These are phyloP conservation scores for Elephas maximus DNA, from an alignment of 2,113 vertebrate genomes.

Conservation along the genomic window DNA sequence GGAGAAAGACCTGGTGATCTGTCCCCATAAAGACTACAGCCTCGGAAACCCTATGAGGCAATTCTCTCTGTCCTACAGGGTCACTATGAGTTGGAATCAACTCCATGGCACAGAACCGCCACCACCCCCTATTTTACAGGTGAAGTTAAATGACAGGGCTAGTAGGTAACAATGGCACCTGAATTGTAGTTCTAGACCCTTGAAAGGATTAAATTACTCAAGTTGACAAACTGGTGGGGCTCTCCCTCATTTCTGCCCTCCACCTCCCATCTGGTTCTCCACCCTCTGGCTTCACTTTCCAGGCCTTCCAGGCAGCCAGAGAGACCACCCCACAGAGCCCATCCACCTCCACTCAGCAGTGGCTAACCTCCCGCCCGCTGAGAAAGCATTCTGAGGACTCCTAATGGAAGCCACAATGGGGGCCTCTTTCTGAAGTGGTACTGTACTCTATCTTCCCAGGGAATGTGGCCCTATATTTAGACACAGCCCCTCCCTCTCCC, in stretches of 20 bases:
- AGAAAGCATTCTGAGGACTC: neutral
- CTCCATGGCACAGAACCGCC: too few relatives aligned
- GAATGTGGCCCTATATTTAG: too few relatives aligned
- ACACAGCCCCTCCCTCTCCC: too few relatives aligned
- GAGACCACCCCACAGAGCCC: neutral
- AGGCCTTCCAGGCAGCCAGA: neutral
- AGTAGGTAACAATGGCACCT: neutral
- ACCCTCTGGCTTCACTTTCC: neutral
- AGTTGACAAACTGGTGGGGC: rapidly evolving
- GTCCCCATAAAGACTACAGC: neutral
- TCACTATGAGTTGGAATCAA: neutral
- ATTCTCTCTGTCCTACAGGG: neutral
- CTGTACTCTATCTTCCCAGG: rapidly evolving
- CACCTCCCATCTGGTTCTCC: neutral
- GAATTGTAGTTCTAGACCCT: neutral
- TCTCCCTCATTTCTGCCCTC: neutral
- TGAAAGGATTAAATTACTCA: neutral
- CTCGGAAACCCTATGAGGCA: neutral
- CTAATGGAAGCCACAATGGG: too few relatives aligned
- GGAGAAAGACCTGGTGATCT: neutral
- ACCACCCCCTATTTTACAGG: neutral
- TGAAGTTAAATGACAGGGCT: neutral
- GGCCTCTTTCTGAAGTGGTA: neutral
- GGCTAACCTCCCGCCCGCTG: neutral
- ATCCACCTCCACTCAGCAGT: rapidly evolving